Evolutionary conservation across 2,888 invertebrate genomes (phyloP), one percentile per base, ranked within the genome.

Genomic region (Tineola bisselliella): DNA sequence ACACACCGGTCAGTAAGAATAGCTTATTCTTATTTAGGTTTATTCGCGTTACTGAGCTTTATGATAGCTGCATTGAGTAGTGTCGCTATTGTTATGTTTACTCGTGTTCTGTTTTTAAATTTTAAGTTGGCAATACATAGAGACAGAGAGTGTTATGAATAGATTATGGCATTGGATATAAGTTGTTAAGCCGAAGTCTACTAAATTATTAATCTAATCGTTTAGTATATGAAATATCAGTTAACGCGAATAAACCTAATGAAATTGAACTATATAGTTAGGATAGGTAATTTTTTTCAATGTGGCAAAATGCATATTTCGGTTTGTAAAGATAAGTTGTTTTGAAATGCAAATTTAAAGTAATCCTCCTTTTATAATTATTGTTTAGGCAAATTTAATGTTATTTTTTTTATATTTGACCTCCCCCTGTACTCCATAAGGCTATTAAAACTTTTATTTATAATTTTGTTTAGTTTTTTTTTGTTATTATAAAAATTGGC

Each of bases 1-100:
- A 57, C 93, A 93, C 76, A 92, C 93, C 67, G 88, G 88, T 88
- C 69, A 84, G 87, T 84, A 62, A 38, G 38, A 38, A 38, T 12
- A 6, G 1, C 6, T 2, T 38, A 10, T 38, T 38, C 10, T 12
- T 38, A n/a, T 38, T 38, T n/a, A 48, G 48, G 15, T 13, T 48
- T 48, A 48, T 17, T 48, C 48, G 48, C 48, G 48, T 48, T 48
- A 48, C 48, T 48, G 15, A 13, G 15, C 43, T 43, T 43, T 25
- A 6, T 25, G 6, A 25, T 4, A 6, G 6, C 6, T 25, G 25
- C 6, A 25, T 25, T 25, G 25, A 25, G 25, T 25, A 12, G 38
- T 38, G 2, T 38, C 38, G 38, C 38, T 10, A 38, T 38, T 38
- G 3, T 38, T 3, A 2, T 25, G 2, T 25, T 25, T 25, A 25